Percentiles rank a stretch among this genome's conserved stretches.
These are phyloP conservation scores for Phaetusa simplex DNA, from an alignment of 2,113 vertebrate species.

Conservation along the genomic window DNA sequence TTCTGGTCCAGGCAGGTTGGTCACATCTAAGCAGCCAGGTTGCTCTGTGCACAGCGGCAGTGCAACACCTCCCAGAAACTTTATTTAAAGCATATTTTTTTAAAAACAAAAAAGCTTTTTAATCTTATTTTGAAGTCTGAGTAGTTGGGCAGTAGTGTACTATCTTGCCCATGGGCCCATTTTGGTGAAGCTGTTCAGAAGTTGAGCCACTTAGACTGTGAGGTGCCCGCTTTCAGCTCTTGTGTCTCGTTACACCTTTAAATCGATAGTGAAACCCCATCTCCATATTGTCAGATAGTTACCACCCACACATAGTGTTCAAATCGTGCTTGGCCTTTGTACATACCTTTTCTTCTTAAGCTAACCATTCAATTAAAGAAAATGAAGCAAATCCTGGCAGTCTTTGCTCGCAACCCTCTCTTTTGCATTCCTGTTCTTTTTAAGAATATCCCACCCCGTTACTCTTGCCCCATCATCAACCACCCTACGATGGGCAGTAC, in stretches of 20 bases:
- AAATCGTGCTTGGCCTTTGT: background rate
- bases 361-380: background rate
- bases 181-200: background rate
- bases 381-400: background rate
- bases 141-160: background rate
- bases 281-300: background rate
- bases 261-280: background rate
- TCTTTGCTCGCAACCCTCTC: background rate
- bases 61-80: background rate
- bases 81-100: background rate
- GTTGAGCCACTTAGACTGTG: background rate
- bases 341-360: background rate
- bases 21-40: background rate
- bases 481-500: background rate
- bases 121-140: background rate
- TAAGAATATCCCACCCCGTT: background rate
- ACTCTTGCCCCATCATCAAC: background rate
- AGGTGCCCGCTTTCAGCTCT: background rate
- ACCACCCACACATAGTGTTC: background rate
- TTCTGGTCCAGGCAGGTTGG: background rate
- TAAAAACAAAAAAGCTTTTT: background rate
- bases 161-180: background rate
- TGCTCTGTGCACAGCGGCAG: background rate
- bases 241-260: background rate
- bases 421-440: background rate